Evolutionary conservation across 30 jellyfish, hydroid and myxozoan species (phyloP).

Genomic region (Turritopsis dohrnii): DNA sequence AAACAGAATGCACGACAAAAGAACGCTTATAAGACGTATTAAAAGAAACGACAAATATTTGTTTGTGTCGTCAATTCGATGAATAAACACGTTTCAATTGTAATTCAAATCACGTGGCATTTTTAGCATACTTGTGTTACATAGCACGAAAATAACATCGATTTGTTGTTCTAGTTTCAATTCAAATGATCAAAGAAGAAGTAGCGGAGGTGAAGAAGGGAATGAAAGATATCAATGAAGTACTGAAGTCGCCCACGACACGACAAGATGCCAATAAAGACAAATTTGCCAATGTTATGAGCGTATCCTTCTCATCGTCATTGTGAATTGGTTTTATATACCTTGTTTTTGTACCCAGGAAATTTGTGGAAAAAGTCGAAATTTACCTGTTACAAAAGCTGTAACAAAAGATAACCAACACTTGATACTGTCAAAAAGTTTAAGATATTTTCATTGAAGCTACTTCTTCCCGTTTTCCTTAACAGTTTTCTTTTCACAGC

Average conservation of each 20-base stretch:
- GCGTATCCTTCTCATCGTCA: conserved; percentile 80
- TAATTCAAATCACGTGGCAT: neutral
- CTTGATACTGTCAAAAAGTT: no score
- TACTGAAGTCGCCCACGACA: conserved; percentile 30
- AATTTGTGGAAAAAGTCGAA: no score
- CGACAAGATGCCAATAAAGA: conserved; percentile 34
- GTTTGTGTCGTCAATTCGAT: neutral
- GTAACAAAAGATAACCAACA: no score
- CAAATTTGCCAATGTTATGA: conserved; percentile 47
- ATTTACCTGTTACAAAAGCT: no score
- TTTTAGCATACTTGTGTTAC: neutral
- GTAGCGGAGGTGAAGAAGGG: conserved; percentile 67
- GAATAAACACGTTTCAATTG: neutral
- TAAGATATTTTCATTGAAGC: neutral
- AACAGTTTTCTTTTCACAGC: conserved; percentile 24
- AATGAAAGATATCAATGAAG: conserved; percentile 70
- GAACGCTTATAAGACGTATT: neutral
- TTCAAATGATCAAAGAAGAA: conserved; percentile 78
- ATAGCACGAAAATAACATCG: neutral
- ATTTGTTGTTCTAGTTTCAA: conserved; percentile 46
- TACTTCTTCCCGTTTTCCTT: conserved; percentile 48
- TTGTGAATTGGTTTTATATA: no score
- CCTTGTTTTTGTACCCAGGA: no score
- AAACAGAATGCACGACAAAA: neutral
- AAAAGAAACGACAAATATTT: neutral